Conservation (phyloP, 2,797 vertebrate species). For the Glossophaga mutica region DNA sequence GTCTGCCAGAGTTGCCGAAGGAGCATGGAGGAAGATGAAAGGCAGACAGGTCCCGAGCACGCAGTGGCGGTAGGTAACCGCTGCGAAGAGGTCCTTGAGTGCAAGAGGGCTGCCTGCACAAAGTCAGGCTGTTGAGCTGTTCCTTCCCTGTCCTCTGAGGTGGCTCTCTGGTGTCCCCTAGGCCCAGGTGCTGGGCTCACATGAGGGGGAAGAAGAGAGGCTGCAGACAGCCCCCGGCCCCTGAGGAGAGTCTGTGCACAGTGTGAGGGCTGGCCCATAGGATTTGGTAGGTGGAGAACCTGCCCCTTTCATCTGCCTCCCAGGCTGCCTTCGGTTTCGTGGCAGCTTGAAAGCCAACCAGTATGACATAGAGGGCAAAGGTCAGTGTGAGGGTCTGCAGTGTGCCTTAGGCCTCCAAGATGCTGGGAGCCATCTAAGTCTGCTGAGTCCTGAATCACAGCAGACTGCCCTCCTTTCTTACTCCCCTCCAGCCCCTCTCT, state of each 20-base stretch:
- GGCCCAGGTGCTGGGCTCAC: background rate
- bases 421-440: background rate
- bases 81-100: background rate
- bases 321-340: background rate
- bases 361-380: background rate
- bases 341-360: background rate
- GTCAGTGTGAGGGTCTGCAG: background rate
- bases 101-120: conserved; percentile 1
- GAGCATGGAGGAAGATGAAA: conserved; percentile 98
- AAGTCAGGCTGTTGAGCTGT: fast-evolving
- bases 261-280: background rate
- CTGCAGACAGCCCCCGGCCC: background rate
- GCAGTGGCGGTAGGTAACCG: conserved; percentile 88
- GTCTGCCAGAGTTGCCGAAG: conserved; percentile 99
- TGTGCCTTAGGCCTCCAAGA: background rate
- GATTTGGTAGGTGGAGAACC: background rate
- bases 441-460: background rate
- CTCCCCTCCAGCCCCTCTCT: background rate
- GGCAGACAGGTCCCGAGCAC: conserved; percentile 92
- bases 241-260: background rate
- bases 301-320: background rate
- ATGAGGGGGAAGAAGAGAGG: background rate
- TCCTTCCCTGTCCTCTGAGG: conserved; percentile 4
- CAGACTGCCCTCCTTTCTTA: background rate
- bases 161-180: background rate